Evolutionary conservation across 2,888 invertebrate genomes (phyloP), one percentile per base, ranked within the genome.

Genomic region (Dasypolia templi): DNA sequence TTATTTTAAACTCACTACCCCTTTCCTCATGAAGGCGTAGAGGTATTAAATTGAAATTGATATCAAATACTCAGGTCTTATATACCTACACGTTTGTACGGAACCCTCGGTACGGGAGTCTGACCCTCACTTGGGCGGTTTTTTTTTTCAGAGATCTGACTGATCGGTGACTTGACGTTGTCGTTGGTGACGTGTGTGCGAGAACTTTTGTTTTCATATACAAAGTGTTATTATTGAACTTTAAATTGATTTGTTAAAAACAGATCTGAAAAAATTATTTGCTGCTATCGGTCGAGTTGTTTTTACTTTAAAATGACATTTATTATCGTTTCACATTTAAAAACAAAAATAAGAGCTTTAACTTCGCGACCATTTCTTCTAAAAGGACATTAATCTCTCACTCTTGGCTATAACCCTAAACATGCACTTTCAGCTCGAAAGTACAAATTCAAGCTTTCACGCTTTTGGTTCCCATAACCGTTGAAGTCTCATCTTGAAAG

Each of bases 391-490:
- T 72, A 58, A 77, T 58, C 1, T 32, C 14, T 70, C 7, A 67
- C 22, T 49, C 22, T 0, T 14, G n/a, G 35, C 26, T 32, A 35
- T 51, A 49, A 77, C 9, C 35, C n/a, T 5, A 35, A 44, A 81
- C 17, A 74, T 49, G 35, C 22, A 46, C 75, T 66, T 66, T 44
- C 66, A 66, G 66, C 35, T 75, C 22, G 26, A 32, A 46, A 72
- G 58, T 67, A 61, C 17, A 64, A 75, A 66, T 84, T 82, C 59
- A 22, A 46, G 67, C 53, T 66, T 61, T 75, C 51, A 9, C 53
- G 61, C 53, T 67, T 75, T 76, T 46, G 69, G 49, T 56, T 51
- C n/a, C 29, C 70, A 72, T 82, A 72, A 70, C 42, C n/a, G 49
- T 75, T 56, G 22, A 56, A 56, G 56, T 55, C 51, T 72, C 72